Evolutionary conservation across 2,888 invertebrate species (phyloP).

Genomic region (Lysandra bellargus): DNA sequence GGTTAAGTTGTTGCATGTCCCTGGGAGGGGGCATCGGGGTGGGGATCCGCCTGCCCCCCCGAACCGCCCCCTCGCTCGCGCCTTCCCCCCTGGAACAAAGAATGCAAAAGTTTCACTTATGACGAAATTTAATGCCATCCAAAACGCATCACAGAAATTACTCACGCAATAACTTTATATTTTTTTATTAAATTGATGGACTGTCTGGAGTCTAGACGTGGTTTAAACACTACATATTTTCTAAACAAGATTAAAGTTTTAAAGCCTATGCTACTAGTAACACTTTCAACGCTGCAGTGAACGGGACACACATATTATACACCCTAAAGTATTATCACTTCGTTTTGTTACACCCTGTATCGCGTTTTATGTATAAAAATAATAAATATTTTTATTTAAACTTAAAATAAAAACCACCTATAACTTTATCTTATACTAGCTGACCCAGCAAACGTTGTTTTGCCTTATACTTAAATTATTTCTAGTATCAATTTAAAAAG

Average conservation of each 20-base stretch:
- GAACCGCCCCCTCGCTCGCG: constrained; percentile 55
- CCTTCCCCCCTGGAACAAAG: constrained; percentile 44
- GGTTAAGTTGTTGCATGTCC: constrained; percentile 49
- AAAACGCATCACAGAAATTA: constrained; percentile 25
- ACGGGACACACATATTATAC: no score
- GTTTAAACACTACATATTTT: background rate
- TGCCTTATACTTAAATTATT: no score
- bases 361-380: no score
- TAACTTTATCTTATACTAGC: no score
- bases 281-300: background rate
- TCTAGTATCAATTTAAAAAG: no score
- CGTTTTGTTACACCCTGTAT: no score
- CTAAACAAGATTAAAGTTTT: background rate
- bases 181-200: background rate
- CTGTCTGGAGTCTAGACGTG: background rate
- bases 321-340: no score
- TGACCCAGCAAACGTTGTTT: no score
- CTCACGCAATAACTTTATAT: background rate
- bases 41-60: constrained; percentile 69
- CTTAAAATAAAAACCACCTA: no score
- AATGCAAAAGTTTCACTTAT: constrained; percentile 26
- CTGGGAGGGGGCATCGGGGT: constrained; percentile 74
- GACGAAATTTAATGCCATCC: constrained; percentile 9
- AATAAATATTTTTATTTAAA: no score
- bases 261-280: no score